Evolutionary conservation across 2,888 invertebrate species (phyloP), one percentile per base, ranked within the genome.

Genomic region (Cryptocephalus moraei): DNA sequence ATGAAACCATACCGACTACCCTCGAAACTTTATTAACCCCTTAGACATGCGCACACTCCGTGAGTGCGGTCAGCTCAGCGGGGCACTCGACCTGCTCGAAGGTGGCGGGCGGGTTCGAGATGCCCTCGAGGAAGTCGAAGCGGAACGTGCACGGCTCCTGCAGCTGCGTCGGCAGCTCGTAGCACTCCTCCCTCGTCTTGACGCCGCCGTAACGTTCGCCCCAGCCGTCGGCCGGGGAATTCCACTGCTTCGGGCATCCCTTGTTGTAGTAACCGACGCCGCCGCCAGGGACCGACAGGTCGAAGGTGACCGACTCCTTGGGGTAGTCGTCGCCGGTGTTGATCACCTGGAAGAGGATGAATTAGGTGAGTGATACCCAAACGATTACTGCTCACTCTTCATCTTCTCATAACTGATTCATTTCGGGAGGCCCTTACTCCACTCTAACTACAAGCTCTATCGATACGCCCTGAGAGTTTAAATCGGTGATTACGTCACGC

Each of bases 81-180:
- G 55, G 57, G 32, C 57, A 56, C 4, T 39, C 38, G n/a, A 57
- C 46, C 44, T 56, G 52, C 32, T 46, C 39, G 32, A 56, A 57
- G 10, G 44, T 39, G 12, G 54, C 51, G 33, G 44, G 39, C 13
- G 57, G 57, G 39, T 55, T 55, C 43, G 48, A 44, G 4, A 51
- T 53, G 14, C 50, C 50, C 46, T 52, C 41, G 45, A 53, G 45
- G 45, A 50, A 57, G 10, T 53, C 49, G 32, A 57, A 57, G 33
- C 57, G 48, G 33, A 45, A 54, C 39, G 45, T 39, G 41, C 54
- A 54, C 33, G 51, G 51, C 13, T 46, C 14, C 47, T 53, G 52
- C 11, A 54, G 46, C 45, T 33, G 39, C 31, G 9, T 41, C 8
- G 54, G 54, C 10, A 54, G 41, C 42, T 50, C 13, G 33, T 12